These are phyloP conservation scores for Columba livia DNA, from an alignment of 2,113 vertebrate species.

Conservation along the genomic window DNA sequence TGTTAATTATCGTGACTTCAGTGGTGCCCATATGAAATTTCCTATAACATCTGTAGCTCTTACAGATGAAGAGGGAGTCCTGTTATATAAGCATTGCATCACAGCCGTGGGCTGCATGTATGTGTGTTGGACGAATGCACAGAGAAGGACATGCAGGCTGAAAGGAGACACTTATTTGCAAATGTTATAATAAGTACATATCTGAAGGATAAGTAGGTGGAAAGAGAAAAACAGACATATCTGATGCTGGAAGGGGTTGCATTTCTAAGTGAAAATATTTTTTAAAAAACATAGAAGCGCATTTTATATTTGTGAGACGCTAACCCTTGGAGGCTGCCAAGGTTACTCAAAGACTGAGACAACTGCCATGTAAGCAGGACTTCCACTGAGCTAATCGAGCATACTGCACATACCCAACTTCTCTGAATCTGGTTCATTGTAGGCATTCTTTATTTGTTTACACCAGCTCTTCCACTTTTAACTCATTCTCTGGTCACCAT, in stretches of 20 bases:
- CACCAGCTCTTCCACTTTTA: conserved; percentile 24
- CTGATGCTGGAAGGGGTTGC: neutral
- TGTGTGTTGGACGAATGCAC: neutral
- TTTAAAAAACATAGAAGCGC: conserved; percentile 19
- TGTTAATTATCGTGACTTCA: neutral
- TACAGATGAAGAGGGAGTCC: neutral
- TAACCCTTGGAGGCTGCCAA: conserved; percentile 45
- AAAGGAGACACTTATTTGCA: neutral
- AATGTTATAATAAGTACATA: neutral
- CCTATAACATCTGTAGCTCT: neutral
- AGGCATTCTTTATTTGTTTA: conserved; percentile 67
- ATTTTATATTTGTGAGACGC: conserved; percentile 53
- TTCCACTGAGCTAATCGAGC: conserved; percentile 40
- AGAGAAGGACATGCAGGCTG: neutral
- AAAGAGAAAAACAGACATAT: neutral
- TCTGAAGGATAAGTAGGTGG: conserved; percentile 6
- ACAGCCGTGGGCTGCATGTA: neutral
- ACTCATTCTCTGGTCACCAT: conserved; percentile 27
- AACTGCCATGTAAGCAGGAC: conserved; percentile 34
- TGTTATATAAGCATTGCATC: neutral
- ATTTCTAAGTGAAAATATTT: conserved; percentile 45
- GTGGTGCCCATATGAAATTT: neutral
- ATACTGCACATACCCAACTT: conserved; percentile 34
- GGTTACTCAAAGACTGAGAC: conserved; percentile 45
- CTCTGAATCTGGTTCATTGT: conserved; percentile 56